Evolutionary conservation across 2,113 vertebrate species (phyloP), one percentile per base, ranked within the genome.

Genomic region (Corythornis madagascariensis): DNA sequence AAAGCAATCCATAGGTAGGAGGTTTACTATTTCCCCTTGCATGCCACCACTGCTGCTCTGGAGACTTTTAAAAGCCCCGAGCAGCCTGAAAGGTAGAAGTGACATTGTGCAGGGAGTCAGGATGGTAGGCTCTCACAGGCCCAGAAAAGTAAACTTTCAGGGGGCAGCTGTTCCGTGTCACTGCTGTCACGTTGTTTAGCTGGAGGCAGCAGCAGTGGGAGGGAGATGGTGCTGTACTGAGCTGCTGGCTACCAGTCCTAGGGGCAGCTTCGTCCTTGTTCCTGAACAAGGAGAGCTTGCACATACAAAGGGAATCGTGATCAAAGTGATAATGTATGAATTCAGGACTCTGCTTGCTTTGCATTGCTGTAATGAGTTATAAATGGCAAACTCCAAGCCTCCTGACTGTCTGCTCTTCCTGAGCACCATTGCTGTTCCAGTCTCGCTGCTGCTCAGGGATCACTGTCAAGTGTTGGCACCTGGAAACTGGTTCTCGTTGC

Each of bases 81-180:
- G 48, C 31, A 3, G 11, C n/a, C 20, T 48, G 80, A 56, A 60
- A 84, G 83, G 83, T 65, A 87, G 85, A 45, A 64, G 83, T 75
- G 83, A 81, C 45, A 83, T 3, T 81, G 80, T 69, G 73, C 93
- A 95, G 92, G 56, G 56, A 71, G 25, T 0, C 9, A 3, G 15
- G 61, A 35, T 16, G 52, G 80, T 33, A 86, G 28, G 22, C 70
- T 60, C 48, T 77, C 29, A 2, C 25, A 45, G 75, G 57, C 56
- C 75, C 18, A 16, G 0, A 20, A 65, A 35, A 75, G 61, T 17
- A 22, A 80, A 55, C 2, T 11, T n/a, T 59, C 31, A 48, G 72
- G 38, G 66, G 69, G 57, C 72, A 78, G 93, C 79, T 95, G 92
- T 4, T 90, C 13, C 29, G 60, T 71, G 85, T 86, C 92, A 61